Evolutionary conservation across 2,888 invertebrate species (phyloP).

Genomic region (Brenthis hecate): DNA sequence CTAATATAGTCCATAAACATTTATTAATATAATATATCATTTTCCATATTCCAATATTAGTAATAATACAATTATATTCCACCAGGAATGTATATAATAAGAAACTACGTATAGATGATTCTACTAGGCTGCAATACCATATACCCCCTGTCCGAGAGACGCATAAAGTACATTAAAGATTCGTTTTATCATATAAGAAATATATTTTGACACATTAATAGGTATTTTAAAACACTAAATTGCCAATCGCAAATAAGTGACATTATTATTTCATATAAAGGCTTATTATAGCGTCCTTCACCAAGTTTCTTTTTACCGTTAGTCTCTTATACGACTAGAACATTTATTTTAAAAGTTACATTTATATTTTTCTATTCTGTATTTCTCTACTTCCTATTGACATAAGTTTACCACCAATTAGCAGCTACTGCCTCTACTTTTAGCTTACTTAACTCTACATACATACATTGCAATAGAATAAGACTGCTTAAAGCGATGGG

Average conservation of each 20-base stretch:
- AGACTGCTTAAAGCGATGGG: conserved; percentile 60
- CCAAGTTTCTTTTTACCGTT: conserved; percentile 76
- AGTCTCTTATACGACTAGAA: conserved; percentile 75
- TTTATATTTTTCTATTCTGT: conserved; percentile 69
- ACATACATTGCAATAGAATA: conserved; percentile 75
- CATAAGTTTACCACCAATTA: conserved; percentile 82
- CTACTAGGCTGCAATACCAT: conserved; percentile 76
- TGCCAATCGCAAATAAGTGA: conserved; percentile 80
- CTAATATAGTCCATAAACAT: conserved; percentile 73
- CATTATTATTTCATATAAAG: conserved; percentile 70
- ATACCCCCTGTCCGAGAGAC: conserved; percentile 73
- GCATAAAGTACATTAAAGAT: conserved; percentile 69
- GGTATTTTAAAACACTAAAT: conserved; percentile 71
- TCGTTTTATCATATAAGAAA: conserved; percentile 65
- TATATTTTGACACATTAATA: conserved; percentile 69
- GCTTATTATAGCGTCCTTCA: conserved; percentile 81
- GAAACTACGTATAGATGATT: conserved; percentile 77
- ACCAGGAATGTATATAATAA: conserved; percentile 67
- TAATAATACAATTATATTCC: conserved; percentile 71
- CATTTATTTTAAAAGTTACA: conserved; percentile 72
- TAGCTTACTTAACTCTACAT: conserved; percentile 80
- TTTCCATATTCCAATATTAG: conserved; percentile 76
- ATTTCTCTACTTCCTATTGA: conserved; percentile 75
- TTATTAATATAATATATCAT: conserved; percentile 80
- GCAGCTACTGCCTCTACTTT: conserved; percentile 69